These are phyloP conservation scores for Poicephalus meyeri DNA, from an alignment of 2,113 vertebrate species.

Conservation along the genomic window DNA sequence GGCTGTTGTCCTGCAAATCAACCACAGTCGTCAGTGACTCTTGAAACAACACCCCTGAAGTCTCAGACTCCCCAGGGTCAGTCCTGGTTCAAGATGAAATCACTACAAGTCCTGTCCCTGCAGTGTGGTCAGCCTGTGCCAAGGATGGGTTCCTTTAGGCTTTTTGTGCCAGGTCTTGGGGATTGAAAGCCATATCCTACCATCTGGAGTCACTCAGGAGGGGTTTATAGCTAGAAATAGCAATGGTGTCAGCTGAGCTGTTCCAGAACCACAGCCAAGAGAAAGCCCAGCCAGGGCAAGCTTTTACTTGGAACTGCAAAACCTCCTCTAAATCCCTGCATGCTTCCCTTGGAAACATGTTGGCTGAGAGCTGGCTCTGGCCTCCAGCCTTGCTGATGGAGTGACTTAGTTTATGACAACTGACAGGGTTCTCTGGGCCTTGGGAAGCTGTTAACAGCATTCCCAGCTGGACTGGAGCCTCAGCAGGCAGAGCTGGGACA, in stretches of 20 bases:
- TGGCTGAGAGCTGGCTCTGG: neutral
- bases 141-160: neutral
- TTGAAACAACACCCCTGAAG: neutral
- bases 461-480: neutral
- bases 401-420: neutral
- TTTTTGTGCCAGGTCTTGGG: neutral
- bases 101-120: accelerated
- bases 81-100: neutral
- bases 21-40: neutral
- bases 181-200: neutral
- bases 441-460: neutral
- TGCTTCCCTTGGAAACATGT: neutral
- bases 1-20: neutral
- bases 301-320: neutral
- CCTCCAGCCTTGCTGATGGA: neutral
- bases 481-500: neutral
- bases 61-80: neutral
- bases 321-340: neutral
- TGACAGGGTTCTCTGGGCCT: neutral
- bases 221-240: slow-evolving; percentile 4
- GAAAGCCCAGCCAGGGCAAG: neutral
- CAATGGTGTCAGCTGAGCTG: slow-evolving; percentile 19
- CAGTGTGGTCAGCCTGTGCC: neutral
- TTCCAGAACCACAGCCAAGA: neutral
- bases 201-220: neutral